Evolutionary conservation across 2,888 invertebrate genomes (phyloP).

Genomic region (Crioceris asparagi): DNA sequence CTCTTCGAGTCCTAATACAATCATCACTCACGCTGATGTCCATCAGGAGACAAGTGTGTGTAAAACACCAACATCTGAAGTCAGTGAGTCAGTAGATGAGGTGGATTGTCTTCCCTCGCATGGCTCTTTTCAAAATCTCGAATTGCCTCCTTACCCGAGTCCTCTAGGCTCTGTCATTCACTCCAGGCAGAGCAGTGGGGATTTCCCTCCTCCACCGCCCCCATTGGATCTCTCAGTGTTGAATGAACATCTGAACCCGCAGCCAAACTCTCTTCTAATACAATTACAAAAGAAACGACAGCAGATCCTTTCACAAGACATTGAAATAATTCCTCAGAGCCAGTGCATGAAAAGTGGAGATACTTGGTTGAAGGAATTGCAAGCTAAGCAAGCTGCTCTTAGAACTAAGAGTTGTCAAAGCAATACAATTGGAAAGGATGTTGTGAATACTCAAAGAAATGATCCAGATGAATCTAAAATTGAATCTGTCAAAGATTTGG

Average conservation of each 20-base stretch:
- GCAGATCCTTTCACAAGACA: slow-evolving; percentile 45
- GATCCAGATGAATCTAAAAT: slow-evolving; percentile 26
- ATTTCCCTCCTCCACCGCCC: slow-evolving; percentile 82
- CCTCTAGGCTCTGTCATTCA: slow-evolving; percentile 67
- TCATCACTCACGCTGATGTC: slow-evolving; percentile 71
- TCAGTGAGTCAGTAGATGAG: slow-evolving; percentile 48
- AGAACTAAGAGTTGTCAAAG: slow-evolving; percentile 42
- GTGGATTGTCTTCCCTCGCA: slow-evolving; percentile 51
- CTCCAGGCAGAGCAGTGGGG: slow-evolving; percentile 78
- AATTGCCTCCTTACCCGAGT: slow-evolving; percentile 72
- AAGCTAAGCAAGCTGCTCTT: slow-evolving; percentile 64
- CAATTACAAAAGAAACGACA: slow-evolving; percentile 55
- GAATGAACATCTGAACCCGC: slow-evolving; percentile 42
- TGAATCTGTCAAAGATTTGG: slow-evolving; percentile 64
- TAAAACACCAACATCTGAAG: slow-evolving; percentile 30
- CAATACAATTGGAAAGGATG: slow-evolving; percentile 23
- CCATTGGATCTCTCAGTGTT: slow-evolving; percentile 58
- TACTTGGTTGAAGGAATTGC: slow-evolving; percentile 67
- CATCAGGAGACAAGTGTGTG: slow-evolving; percentile 68
- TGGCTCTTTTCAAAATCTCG: slow-evolving; percentile 39
- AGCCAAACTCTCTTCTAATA: slow-evolving; percentile 42
- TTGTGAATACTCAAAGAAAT: slow-evolving; percentile 25
- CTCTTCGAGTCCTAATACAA: slow-evolving; percentile 22
- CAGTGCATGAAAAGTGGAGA: slow-evolving; percentile 39
- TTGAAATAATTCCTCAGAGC: slow-evolving; percentile 34